Base-by-base conservation (phyloP, 2,797 vertebrate genomes). In the Astyanax mexicanus region DNA sequence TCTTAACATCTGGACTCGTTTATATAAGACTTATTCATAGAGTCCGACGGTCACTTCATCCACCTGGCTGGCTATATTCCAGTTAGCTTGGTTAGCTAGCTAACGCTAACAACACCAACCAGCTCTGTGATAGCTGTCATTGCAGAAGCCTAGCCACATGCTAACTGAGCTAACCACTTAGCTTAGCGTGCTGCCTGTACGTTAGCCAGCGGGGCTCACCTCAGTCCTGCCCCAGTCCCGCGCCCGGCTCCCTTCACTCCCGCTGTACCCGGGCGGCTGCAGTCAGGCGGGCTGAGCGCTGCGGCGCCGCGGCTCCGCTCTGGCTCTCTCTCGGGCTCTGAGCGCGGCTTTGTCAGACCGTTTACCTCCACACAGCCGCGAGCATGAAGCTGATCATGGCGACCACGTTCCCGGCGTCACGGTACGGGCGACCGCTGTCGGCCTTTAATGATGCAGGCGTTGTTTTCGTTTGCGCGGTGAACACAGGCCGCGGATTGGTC, bases 331-430 rank as follows among this genome's bases (percentile, higher is more conserved):
- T 55, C 13, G n/a, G 54, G 42, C 15, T 52, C 52, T 60, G 45
- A 19, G 69, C 47, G 29, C 37, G n/a, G 51, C 25, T 25, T 52
- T 67, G 25, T 55, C 44, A 51, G 15, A 72, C 32, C n/a, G 47
- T 27, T 73, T 72, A 75, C 74, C 80, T 87, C 83, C 82, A 71
- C 80, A 69, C 69, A 84, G 85, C 89, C 87, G 89, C 91, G 86
- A 85, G 84, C 86, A 83, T 84, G 85, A 85, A 83, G 84, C 92
- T 92, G 91, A 93, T 94, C 89, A 93, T 91, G 89, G 92, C 91
- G 89, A 92, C 88, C 92, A 93, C 91, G 91, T 90, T 91, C 83
- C 68, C 0, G 0, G 76, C 91, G 89, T 93, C 92, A 92, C 55
- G 25, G 25, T 9, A 35, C 5, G 0, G 1, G 91, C 90, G 92